phyloP scores from a whole-genome alignment of 2,797 vertebrate genomes.

The Sternarchorhynchus goeldii region DNA sequence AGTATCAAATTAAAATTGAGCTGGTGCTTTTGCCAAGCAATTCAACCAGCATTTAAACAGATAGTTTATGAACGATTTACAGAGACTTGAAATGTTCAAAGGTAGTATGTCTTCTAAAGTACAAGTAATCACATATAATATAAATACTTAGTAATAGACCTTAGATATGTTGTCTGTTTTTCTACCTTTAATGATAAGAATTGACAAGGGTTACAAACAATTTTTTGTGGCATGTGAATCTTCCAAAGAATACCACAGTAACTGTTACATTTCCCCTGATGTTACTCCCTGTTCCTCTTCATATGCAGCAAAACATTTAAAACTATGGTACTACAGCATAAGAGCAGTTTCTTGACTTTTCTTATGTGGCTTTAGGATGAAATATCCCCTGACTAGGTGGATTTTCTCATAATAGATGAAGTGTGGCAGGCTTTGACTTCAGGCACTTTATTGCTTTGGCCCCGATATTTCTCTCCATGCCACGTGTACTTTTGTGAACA shows the following conservation, averaged over 20 bases:
- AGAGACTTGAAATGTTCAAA: too few relatives aligned
- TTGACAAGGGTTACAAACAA: too few relatives aligned
- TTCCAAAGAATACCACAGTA: slow-evolving; percentile 2
- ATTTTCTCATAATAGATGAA: slow-evolving; percentile 46
- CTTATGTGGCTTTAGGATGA: slow-evolving; percentile 34
- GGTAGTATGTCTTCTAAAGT: too few relatives aligned
- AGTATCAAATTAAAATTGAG: too few relatives aligned
- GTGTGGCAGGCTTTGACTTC: slow-evolving; percentile 39
- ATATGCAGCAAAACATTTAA: background rate
- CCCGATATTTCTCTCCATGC: slow-evolving; percentile 40
- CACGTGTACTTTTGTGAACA: slow-evolving; percentile 34
- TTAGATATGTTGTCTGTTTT: too few relatives aligned
- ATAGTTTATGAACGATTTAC: too few relatives aligned
- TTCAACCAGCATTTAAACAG: too few relatives aligned
- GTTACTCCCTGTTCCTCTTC: background rate
- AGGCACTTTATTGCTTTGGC: slow-evolving; percentile 47
- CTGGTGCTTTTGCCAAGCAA: too few relatives aligned
- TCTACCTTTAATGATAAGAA: too few relatives aligned
- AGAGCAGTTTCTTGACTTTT: background rate
- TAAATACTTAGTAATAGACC: too few relatives aligned
- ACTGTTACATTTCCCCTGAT: slow-evolving; percentile 43
- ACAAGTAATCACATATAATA: too few relatives aligned
- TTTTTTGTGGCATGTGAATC: too few relatives aligned
- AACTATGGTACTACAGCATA: background rate
- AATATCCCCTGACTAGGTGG: slow-evolving; percentile 38